These are phyloP conservation scores for Falco punctatus DNA, from an alignment of 2,113 vertebrate species.

Conservation along the genomic window DNA sequence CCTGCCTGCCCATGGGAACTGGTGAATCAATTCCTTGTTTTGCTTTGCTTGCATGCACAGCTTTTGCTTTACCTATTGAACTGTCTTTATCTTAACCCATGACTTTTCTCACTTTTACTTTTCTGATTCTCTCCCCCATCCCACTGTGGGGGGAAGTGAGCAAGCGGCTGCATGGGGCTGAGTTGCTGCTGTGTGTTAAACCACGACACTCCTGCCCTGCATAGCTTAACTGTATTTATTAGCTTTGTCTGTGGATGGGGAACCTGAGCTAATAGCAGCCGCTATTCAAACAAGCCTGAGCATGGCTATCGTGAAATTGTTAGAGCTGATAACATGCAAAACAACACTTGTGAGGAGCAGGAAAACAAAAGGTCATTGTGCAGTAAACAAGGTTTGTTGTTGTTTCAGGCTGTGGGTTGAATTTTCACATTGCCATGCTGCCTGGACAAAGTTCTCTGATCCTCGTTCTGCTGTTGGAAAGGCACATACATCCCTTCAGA, in stretches of 20 bases:
- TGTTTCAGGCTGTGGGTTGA: background rate
- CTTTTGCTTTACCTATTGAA: too few relatives aligned
- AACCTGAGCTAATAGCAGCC: background rate
- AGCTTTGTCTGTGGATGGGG: background rate
- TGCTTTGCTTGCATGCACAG: too few relatives aligned
- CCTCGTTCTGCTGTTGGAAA: rapidly evolving
- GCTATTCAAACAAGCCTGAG: background rate
- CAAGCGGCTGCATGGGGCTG: too few relatives aligned
- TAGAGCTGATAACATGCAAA: background rate
- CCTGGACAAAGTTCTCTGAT: background rate
- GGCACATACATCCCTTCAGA: background rate
- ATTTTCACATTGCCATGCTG: background rate
- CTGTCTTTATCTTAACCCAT: too few relatives aligned
- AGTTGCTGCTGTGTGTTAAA: too few relatives aligned
- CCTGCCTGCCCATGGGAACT: too few relatives aligned
- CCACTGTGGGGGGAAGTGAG: too few relatives aligned
- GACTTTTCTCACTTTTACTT: too few relatives aligned
- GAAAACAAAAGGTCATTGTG: background rate
- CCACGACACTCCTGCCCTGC: background rate
- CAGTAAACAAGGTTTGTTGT: background rate
- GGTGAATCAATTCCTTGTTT: too few relatives aligned
- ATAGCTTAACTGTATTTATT: background rate
- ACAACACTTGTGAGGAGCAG: background rate
- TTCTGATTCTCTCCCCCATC: too few relatives aligned
- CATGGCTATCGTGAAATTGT: background rate